A percentile compares a stretch with the other conserved stretches of the same genome.
Evolutionary conservation across 2,113 vertebrate species (phyloP).

Genomic region (Cyanocitta stelleri): DNA sequence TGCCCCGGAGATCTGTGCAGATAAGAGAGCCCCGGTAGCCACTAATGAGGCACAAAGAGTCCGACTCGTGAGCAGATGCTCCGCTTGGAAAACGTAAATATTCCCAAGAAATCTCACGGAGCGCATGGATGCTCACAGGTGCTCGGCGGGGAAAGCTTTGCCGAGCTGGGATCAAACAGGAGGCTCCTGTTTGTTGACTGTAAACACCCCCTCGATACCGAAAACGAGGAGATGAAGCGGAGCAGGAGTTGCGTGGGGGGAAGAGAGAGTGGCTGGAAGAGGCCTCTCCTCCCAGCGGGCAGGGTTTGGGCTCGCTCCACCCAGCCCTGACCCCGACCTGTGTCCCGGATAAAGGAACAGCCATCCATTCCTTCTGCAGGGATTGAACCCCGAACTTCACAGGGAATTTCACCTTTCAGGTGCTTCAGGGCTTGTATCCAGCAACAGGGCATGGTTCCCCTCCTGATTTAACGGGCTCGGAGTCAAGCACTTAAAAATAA

Average conservation of each 20-base stretch:
- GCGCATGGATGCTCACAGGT: not conserved
- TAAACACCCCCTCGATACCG: not conserved
- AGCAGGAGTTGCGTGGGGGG: not conserved
- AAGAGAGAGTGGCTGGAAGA: not conserved
- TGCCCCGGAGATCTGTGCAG: not conserved
- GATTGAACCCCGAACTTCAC: not conserved
- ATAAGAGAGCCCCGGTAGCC: not conserved
- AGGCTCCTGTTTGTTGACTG: conserved; percentile 8
- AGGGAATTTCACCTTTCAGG: fast-evolving
- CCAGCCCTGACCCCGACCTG: not conserved
- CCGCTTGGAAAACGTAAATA: not conserved
- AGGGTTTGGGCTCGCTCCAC: not conserved
- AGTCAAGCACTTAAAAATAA: not conserved
- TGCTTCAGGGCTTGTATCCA: not conserved
- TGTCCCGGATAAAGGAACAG: not conserved
- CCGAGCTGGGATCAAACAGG: conserved; percentile 18
- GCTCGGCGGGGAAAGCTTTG: not conserved
- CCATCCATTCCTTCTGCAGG: not conserved
- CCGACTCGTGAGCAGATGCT: not conserved
- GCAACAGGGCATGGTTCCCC: fast-evolving
- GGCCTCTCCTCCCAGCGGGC: not conserved
- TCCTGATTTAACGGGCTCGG: not conserved
- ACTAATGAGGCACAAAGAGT: not conserved
- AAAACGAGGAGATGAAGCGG: not conserved
- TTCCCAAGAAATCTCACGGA: not conserved